These are phyloP conservation scores for Anoplophora glabripennis DNA, from an alignment of 1,140 invertebrate species.

Conservation along the genomic window DNA sequence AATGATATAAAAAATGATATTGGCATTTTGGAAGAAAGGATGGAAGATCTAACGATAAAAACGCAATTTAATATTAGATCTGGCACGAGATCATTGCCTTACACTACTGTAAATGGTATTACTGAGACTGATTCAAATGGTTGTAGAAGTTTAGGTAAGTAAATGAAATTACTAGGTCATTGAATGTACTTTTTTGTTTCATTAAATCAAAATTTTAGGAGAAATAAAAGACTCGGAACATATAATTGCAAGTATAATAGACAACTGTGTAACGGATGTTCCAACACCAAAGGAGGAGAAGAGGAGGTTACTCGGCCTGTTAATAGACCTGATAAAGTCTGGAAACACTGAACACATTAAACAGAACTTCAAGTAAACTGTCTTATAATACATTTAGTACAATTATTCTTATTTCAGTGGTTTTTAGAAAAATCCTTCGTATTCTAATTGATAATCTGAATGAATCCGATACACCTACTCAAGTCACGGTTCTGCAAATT, in stretches of 20 bases:
- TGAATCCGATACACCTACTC: slow-evolving; percentile 63
- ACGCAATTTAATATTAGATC: slow-evolving; percentile 26
- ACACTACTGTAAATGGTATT: slow-evolving; percentile 38
- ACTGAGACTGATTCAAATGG: slow-evolving; percentile 42
- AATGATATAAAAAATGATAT: slow-evolving; percentile 47
- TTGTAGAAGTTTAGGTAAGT: slow-evolving; percentile 41
- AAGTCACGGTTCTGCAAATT: slow-evolving; percentile 71
- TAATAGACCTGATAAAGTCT: slow-evolving; percentile 50
- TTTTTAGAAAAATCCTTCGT: slow-evolving; percentile 65
- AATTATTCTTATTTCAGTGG: slow-evolving; percentile 8
- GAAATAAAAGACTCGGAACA: slow-evolving; percentile 48
- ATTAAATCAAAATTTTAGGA: no score
- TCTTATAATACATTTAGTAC: slow-evolving; percentile 5
- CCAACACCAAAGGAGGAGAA: slow-evolving; percentile 43
- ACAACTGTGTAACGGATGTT: slow-evolving; percentile 43
- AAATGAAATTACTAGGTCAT: not conserved
- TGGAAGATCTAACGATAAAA: slow-evolving; percentile 51
- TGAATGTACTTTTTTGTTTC: not conserved
- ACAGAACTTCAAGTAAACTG: slow-evolving; percentile 56
- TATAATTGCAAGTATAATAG: slow-evolving; percentile 46
- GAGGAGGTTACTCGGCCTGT: slow-evolving; percentile 43
- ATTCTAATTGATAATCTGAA: slow-evolving; percentile 71
- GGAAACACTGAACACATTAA: slow-evolving; percentile 52
- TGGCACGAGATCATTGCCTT: slow-evolving; percentile 37
- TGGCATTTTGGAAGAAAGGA: slow-evolving; percentile 47